Base-by-base conservation (phyloP, 1,140 invertebrate species). In the Pygmarrhopalites habei region DNA sequence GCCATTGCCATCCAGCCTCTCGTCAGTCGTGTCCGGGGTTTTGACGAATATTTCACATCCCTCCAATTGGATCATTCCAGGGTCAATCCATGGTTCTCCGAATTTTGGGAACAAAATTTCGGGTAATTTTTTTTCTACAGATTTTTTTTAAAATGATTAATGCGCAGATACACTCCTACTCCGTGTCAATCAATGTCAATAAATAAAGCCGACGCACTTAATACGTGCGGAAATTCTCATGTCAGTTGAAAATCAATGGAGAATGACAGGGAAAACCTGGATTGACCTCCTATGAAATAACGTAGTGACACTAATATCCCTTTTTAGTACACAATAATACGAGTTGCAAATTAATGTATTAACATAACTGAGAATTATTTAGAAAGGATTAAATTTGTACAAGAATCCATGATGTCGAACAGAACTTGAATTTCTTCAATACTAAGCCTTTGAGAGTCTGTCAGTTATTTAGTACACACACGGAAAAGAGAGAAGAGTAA, bases 21-120 rank as follows among this genome's bases (percentile, higher is more conserved):
- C 2, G 76, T 77, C 1, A 71, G 75, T 7, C 61, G 67, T 2
- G 64, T 82, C 29, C 65, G 71, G 0, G 80, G 80, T 4, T 83
- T 82, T 69, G 79, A 81, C 58, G 73, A 79, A 1, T 81, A 82
- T 65, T 81, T 83, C 60, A 77, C 70, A 0, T 67, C 51, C n/a
- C 68, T 82, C 14, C 72, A 53, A 1, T 71, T 77, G 0, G 65
- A 29, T 0, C 76, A 75, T 58, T 70, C 73, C 21, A 46, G 55
- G 1, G 62, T 74, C 4, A 79, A 82, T 72, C 81, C 80, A 1
- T 82, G 80, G 86, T 85, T 86, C 60, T 62, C 72, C 1, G 86
- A 88, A 72, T 82, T 82, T 67, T 87, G 85, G 85, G 75, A 79
- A 43, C 77, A 79, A 15, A 78, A 82, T 53, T 85, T 85, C 67